A percentile compares a stretch with the other conserved stretches of the same genome.
Conservation (phyloP, 2,113 vertebrate species). For the Gallinago media region DNA sequence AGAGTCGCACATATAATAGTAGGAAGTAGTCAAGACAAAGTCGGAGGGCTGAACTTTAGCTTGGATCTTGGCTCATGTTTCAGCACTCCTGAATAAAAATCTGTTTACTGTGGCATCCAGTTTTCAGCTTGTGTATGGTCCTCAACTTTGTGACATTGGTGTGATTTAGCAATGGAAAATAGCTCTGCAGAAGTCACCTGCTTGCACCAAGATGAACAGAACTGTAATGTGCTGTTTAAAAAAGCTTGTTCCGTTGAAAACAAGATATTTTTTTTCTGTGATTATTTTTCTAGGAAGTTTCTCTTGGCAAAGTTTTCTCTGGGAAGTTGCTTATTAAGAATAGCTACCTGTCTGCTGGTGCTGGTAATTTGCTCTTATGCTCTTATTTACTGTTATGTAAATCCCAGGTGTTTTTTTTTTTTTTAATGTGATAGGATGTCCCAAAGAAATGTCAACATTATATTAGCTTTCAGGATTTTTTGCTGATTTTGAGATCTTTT, state of each 20-base stretch:
- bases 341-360: conserved; percentile 19
- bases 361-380: not conserved
- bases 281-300: conserved; percentile 74
- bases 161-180: not conserved
- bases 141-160: not conserved
- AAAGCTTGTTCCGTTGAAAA: conserved; percentile 33
- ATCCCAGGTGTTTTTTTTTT: not conserved
- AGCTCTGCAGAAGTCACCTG: not conserved
- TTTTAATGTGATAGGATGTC: not conserved
- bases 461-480: not conserved
- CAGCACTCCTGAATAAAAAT: conserved; percentile 21
- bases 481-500: not conserved
- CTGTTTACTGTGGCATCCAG: not conserved
- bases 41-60: conserved; percentile 39
- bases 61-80: conserved; percentile 9
- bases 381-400: not conserved
- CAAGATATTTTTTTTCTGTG: not conserved
- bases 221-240: not conserved
- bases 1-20: conserved; percentile 61
- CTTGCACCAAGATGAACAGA: not conserved
- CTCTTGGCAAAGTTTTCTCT: conserved; percentile 63
- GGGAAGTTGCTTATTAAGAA: conserved; percentile 47
- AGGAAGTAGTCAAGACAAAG: conserved; percentile 70
- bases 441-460: not conserved
- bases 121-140: not conserved